phyloP scores from a whole-genome alignment of 1,140 invertebrate genomes.

The Halyomorpha halys region DNA sequence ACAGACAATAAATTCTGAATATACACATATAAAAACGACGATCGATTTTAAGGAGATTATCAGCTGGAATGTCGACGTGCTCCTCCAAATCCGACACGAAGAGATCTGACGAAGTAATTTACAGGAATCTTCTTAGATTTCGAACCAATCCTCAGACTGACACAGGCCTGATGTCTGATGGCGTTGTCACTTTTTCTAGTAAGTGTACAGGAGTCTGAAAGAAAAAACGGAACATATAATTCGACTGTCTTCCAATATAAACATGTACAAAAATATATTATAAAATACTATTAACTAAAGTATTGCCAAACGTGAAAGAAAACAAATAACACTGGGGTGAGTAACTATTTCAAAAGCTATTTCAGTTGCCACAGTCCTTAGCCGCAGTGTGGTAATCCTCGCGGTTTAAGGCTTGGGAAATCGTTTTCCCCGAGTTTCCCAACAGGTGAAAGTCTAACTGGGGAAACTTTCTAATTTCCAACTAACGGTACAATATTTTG shows the following conservation, averaged over 20 bases:
- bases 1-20: conserved; percentile 14
- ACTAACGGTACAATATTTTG: too few species aligned
- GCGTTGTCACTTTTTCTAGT: conserved; percentile 26
- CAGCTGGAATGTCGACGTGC: conserved; percentile 1
- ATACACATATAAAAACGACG: conserved; percentile 10
- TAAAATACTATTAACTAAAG: too few species aligned
- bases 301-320: neutral
- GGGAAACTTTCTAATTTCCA: neutral
- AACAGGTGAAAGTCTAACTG: neutral
- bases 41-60: neutral
- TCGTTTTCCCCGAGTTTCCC: conserved; percentile 13
- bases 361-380: neutral
- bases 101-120: conserved; percentile 10
- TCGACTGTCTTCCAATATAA: too few species aligned
- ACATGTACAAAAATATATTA: too few species aligned
- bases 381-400: neutral
- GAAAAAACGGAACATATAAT: conserved; percentile 18
- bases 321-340: too few species aligned
- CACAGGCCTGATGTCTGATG: conserved; percentile 28
- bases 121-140: neutral
- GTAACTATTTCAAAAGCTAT: too few species aligned
- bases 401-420: neutral
- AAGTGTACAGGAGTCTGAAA: conserved; percentile 24
- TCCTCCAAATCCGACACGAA: neutral
- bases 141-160: conserved; percentile 17